Base-by-base conservation (phyloP, 64 coral and sea anemone species). In the Dendronephthya gigantea region DNA sequence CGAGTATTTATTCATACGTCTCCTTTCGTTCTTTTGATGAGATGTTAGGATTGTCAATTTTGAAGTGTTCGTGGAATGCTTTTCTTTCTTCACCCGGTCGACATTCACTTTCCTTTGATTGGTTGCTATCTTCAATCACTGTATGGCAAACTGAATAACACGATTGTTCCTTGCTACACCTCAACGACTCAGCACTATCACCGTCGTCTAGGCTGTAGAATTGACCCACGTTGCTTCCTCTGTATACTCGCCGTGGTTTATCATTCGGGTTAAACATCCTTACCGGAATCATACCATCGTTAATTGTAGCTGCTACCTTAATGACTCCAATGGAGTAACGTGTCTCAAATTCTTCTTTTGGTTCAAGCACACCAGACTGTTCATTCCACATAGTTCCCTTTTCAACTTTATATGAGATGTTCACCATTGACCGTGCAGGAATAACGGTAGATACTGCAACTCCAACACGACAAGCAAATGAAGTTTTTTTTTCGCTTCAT, bases 401-500 rank as follows among this genome's bases (percentile, higher is more conserved):
- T 85, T 85, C 83, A 2, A 85, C 83, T 33, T 85, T 85, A 28
- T 50, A 85, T 10, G 32, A 12, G 8, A 85, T 22, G 15, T 50
- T 51, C 17, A 85, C 49, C 40, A 85, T 48, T 0, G 83, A 85
- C 36, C 33, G 48, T 29, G 83, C 48, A 50, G 83, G 83, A 35
- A 85, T 85, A 51, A 85, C 29, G 2, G 45, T 50, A 31, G 83
- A 85, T 85, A 9, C 30, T 31, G 83, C 83, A 6, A 85, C 45
- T 9, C 39, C 9, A 49, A 85, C 83, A 49, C 49, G 83, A 51
- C 83, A 85, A 31, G 11, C 83, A 85, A 49, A 85, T 8, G 83
- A 31, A 31, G 1, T 23, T 56, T 85, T 13, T 85, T 29, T 85
- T 85, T 56, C n/a, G 83, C 4, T 47, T 85, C 83, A 85, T 85